These are phyloP conservation scores for Morphnarchus princeps DNA, from an alignment of 2,113 vertebrate species.

Conservation along the genomic window DNA sequence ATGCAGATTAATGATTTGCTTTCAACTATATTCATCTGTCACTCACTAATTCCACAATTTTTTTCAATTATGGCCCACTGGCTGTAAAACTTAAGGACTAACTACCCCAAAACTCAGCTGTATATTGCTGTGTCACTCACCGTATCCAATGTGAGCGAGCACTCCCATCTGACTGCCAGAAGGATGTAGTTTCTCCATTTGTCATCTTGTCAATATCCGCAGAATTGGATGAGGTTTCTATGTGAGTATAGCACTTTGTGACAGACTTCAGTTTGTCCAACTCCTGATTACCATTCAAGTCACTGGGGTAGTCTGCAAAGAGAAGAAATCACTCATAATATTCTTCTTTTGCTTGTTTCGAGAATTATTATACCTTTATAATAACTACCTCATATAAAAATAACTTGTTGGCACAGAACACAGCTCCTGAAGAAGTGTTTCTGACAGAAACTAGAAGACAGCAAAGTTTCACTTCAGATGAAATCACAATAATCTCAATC, in stretches of 20 bases:
- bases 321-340: neutral
- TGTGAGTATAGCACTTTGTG: slow-evolving; percentile 89
- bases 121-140: slow-evolving; percentile 32
- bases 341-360: neutral
- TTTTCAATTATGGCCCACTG: neutral
- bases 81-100: neutral
- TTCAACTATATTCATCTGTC: neutral
- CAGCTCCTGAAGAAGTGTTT: neutral
- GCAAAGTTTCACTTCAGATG: neutral
- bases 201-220: slow-evolving; percentile 92
- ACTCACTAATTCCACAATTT: neutral
- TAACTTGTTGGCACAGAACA: neutral
- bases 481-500: neutral
- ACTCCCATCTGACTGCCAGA: slow-evolving; percentile 97
- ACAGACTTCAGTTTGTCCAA: slow-evolving; percentile 88
- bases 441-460: neutral
- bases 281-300: slow-evolving; percentile 84
- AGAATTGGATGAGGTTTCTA: slow-evolving; percentile 92
- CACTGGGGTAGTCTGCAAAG: slow-evolving; percentile 74
- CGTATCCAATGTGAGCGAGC: slow-evolving; percentile 97
- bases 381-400: neutral
- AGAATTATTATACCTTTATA: neutral
- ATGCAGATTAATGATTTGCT: neutral
- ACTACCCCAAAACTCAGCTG: neutral
- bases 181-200: slow-evolving; percentile 91